phyloP scores from a whole-genome alignment of 2,797 vertebrate genomes.

The Antrozous pallidus region DNA sequence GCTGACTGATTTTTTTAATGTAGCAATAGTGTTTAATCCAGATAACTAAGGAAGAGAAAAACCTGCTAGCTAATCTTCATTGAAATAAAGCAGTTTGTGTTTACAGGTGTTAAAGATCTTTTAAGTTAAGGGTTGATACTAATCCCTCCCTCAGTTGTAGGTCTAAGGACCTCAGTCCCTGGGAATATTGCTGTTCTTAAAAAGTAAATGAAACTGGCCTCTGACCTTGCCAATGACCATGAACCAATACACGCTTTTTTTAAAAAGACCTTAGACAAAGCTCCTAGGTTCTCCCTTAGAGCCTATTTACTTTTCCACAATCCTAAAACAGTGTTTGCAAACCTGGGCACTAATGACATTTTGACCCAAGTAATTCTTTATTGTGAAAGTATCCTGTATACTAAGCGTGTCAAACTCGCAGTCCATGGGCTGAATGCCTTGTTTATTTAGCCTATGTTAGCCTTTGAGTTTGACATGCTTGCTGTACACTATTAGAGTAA shows the following conservation, averaged over 20 bases:
- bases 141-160: background rate
- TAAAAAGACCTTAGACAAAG: background rate
- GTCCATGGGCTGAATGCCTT: too few species aligned
- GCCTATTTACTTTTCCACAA: background rate
- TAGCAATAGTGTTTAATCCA: background rate
- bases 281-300: background rate
- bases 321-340: background rate
- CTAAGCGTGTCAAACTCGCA: too few species aligned
- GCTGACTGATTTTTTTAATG: background rate
- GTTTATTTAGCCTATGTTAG: too few species aligned
- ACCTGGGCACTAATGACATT: background rate
- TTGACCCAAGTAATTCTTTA: background rate
- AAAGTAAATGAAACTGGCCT: background rate
- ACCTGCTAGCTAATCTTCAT: background rate
- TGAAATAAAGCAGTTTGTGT: background rate
- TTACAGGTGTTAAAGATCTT: background rate
- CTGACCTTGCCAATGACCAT: background rate
- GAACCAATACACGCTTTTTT: background rate
- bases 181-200: background rate
- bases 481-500: background rate
- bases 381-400: background rate
- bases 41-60: background rate
- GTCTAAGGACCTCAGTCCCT: background rate
- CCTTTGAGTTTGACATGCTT: too few species aligned
- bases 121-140: background rate